phyloP scores from a whole-genome alignment of 1,140 invertebrate species.

The Chymomyza costata region DNA sequence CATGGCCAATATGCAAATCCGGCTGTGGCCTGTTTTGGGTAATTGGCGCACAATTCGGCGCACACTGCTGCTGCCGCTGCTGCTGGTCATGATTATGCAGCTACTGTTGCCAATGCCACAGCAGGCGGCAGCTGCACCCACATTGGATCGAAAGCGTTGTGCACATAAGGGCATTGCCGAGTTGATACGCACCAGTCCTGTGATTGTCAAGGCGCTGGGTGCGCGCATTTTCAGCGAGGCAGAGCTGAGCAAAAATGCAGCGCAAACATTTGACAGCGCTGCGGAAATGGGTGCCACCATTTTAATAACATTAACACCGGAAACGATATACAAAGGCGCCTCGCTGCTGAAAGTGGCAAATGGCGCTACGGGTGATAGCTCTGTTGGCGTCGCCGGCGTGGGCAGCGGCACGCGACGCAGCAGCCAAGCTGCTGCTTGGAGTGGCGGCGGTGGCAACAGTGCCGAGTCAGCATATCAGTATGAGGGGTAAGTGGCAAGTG shows the following conservation, averaged over 20 bases:
- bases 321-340: slow-evolving; percentile 74
- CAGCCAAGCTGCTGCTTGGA: slow-evolving; percentile 26
- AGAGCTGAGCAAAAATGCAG: slow-evolving; percentile 20
- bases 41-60: slow-evolving; percentile 9
- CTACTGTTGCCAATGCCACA: slow-evolving; percentile 2
- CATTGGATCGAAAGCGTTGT: slow-evolving; percentile 42
- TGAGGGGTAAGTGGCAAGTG: slow-evolving; percentile 56
- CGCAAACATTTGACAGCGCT: background rate
- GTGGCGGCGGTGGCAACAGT: slow-evolving; percentile 17
- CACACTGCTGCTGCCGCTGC: slow-evolving; percentile 13
- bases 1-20: no score
- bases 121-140: slow-evolving; percentile 14
- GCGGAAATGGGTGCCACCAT: slow-evolving; percentile 26
- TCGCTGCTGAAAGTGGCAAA: slow-evolving; percentile 64
- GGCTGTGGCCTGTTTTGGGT: no score
- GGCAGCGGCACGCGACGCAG: slow-evolving; percentile 7
- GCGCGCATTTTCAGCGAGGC: slow-evolving; percentile 62
- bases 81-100: slow-evolving; percentile 17
- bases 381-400: slow-evolving; percentile 5
- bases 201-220: slow-evolving; percentile 69
- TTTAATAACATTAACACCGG: slow-evolving; percentile 75
- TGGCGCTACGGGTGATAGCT: slow-evolving; percentile 10
- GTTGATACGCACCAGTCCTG: slow-evolving; percentile 69
- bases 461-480: slow-evolving; percentile 61
- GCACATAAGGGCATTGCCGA: slow-evolving; percentile 66